These are phyloP conservation scores for Crepidodera aurea DNA, from an alignment of 2,888 invertebrate genomes.

Conservation along the genomic window DNA sequence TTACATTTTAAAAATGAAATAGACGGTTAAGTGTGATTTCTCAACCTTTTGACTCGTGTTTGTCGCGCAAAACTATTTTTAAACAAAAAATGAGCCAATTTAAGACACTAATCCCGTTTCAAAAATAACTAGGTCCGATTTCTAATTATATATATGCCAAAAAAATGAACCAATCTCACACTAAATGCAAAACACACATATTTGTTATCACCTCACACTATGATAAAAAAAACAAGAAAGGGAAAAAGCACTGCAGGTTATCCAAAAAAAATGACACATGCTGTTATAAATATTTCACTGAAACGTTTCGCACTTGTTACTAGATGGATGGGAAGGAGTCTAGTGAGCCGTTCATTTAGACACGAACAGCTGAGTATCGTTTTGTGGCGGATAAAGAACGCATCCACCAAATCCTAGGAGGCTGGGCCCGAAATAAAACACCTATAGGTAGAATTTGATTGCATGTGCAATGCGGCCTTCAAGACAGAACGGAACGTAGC, in stretches of 20 bases:
- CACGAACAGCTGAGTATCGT: slow-evolving; percentile 50
- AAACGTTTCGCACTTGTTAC: slow-evolving; percentile 19
- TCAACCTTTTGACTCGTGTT: not conserved
- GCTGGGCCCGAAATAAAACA: slow-evolving; percentile 42
- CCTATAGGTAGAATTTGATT: slow-evolving; percentile 21
- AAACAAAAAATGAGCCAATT: slow-evolving; percentile 25
- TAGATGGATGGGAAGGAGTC: slow-evolving; percentile 29
- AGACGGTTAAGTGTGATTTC: too few species aligned
- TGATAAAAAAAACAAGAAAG: not conserved
- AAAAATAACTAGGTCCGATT: slow-evolving; percentile 17
- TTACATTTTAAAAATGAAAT: too few species aligned
- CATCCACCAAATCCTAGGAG: slow-evolving; percentile 40
- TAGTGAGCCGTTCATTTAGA: slow-evolving; percentile 16
- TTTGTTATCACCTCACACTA: slow-evolving; percentile 8
- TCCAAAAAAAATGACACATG: slow-evolving; percentile 19
- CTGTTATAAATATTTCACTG: slow-evolving; percentile 15
- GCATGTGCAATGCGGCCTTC: slow-evolving; percentile 27
- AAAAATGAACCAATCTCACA: slow-evolving; percentile 29
- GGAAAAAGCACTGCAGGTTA: slow-evolving; percentile 2
- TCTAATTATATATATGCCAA: slow-evolving; percentile 29
- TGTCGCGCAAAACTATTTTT: slow-evolving; percentile 19
- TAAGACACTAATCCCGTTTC: slow-evolving; percentile 22
- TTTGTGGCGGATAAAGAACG: slow-evolving; percentile 39
- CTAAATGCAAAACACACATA: slow-evolving; percentile 30
- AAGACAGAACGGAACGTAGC: slow-evolving; percentile 26